Evolutionary conservation across 2,113 vertebrate species (phyloP).

Genomic region (Nothocercus julius): DNA sequence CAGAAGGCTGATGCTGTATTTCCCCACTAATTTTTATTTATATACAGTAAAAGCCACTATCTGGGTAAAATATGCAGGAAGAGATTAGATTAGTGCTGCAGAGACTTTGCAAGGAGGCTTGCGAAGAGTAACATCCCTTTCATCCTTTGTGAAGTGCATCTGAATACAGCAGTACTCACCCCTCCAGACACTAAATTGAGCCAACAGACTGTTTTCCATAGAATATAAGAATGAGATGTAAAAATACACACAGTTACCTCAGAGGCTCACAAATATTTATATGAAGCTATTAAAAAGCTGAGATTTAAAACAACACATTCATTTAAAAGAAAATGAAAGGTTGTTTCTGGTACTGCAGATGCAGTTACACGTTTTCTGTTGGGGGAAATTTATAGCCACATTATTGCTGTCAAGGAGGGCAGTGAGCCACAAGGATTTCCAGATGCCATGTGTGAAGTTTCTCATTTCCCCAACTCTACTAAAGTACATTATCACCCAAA

Average conservation of each 20-base stretch:
- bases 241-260: slow-evolving; percentile 52
- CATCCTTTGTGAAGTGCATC: neutral
- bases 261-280: slow-evolving; percentile 64
- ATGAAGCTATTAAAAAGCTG: slow-evolving; percentile 54
- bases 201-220: neutral
- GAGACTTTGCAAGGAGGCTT: neutral
- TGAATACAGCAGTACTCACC: neutral
- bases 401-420: slow-evolving; percentile 60
- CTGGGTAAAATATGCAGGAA: neutral
- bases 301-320: slow-evolving; percentile 56
- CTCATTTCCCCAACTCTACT: slow-evolving; percentile 61
- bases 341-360: slow-evolving; percentile 47
- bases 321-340: slow-evolving; percentile 53
- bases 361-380: slow-evolving; percentile 57
- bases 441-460: slow-evolving; percentile 71
- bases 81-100: neutral
- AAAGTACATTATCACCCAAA: slow-evolving; percentile 69
- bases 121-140: neutral
- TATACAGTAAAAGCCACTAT: neutral
- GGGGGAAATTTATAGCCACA: slow-evolving; percentile 61
- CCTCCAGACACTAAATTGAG: neutral
- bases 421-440: slow-evolving; percentile 71
- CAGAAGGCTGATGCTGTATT: neutral
- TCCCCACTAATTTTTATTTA: neutral
- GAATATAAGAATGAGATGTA: slow-evolving; percentile 30